Evolutionary conservation across 2,113 vertebrate genomes (phyloP), one percentile per base, ranked within the genome.

Genomic region (Dasypus novemcinctus): DNA sequence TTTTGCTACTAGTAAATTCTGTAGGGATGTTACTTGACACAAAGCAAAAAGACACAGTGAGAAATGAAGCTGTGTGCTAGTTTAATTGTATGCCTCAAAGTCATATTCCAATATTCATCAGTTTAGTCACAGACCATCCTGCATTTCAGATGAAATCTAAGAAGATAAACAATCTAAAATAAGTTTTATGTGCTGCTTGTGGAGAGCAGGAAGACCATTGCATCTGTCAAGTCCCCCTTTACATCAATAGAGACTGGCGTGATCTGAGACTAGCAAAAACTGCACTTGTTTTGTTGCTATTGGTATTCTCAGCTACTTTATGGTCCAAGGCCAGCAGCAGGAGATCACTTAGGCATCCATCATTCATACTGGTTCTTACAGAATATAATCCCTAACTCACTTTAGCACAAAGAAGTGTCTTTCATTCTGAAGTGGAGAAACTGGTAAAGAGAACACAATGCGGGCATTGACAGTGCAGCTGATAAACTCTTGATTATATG

Each of bases 221-320:
- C 79, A 97, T 98, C 97, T 90, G 96, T 98, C 97, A 98, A 94
- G 95, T 93, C 83, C 92, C 72, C 93, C 91, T 96, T 97, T 96
- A 95, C 93, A 95, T 96, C 93, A 97, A 69, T 69, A 94, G 95
- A 97, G 69, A 97, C 91, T 31, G 85, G 90, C 63, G 92, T 74
- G 93, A 83, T 96, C 93, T 97, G 96, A 98, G 97, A 97, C 80
- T 69, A 97, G 84, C 83, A 97, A 95, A 97, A 97, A 96, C 95
- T 79, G 84, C 29, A 90, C 89, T 94, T 94, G 72, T 90, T 98
- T 98, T 97, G 43, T 84, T 96, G 90, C 57, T 93, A 79, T 93
- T 96, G 89, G 87, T 98, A 97, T 98, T 98, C 97, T 96, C 87
- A 92, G 59, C 93, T 97, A 93, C 91, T 96, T 97, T 93, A 86